Evolutionary conservation across 2,888 invertebrate genomes (phyloP).

Genomic region (Eilema depressum): DNA sequence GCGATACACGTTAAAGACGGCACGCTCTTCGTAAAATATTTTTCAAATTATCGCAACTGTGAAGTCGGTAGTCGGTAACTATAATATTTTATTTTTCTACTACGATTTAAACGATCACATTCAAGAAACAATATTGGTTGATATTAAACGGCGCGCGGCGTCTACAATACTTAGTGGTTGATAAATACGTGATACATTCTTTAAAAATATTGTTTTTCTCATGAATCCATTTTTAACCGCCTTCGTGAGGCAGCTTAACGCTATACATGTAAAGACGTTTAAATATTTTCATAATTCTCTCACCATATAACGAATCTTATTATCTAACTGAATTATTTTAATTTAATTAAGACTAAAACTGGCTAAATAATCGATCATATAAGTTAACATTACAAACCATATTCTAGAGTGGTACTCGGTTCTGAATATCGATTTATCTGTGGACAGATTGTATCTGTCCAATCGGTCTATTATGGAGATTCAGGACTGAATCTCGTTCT

Average conservation of each 20-base stretch:
- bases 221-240: not conserved
- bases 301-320: no score
- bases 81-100: not conserved
- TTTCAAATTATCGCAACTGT: not conserved
- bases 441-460: no score
- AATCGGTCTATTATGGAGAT: no score
- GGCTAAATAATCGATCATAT: not conserved
- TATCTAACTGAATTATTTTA: no score
- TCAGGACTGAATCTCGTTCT: no score
- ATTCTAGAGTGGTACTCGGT: no score
- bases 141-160: not conserved
- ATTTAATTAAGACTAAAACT: not conserved
- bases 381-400: no score
- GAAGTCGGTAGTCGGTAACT: not conserved
- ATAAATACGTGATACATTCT: not conserved
- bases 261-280: constrained; percentile 1
- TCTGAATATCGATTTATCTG: no score
- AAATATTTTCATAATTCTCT: not conserved
- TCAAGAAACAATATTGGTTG: not conserved
- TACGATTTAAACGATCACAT: not conserved
- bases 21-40: not conserved
- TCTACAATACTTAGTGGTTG: not conserved
- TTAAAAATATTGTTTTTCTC: not conserved
- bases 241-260: constrained; percentile 19
- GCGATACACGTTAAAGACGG: not conserved